phyloP scores from a whole-genome alignment of 2,113 vertebrate genomes.

The Cynocephalus volans region DNA sequence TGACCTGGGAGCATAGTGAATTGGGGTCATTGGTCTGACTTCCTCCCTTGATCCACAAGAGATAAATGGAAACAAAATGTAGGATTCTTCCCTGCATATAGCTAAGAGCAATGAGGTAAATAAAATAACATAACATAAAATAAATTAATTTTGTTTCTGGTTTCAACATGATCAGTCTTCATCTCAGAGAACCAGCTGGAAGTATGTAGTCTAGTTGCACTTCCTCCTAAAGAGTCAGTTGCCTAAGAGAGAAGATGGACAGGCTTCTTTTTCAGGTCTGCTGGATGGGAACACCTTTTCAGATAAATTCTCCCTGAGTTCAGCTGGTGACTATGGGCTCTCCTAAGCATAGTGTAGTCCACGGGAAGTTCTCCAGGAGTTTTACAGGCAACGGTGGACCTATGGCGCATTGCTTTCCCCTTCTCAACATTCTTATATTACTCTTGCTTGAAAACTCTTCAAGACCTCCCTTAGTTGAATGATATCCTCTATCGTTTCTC shows the following conservation, averaged over 20 bases:
- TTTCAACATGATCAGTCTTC: not conserved
- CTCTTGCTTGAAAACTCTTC: not conserved
- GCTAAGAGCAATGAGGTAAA: not conserved
- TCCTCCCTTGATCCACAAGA: not conserved
- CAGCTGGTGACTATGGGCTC: not conserved
- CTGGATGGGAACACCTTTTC: not conserved
- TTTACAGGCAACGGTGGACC: rapidly evolving
- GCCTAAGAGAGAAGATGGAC: not conserved
- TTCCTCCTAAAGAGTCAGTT: not conserved
- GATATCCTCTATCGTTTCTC: not conserved
- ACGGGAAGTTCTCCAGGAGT: not conserved
- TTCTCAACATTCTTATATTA: not conserved
- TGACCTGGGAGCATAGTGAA: not conserved
- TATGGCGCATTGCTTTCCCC: not conserved
- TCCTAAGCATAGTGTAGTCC: not conserved
- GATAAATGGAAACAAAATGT: not conserved
- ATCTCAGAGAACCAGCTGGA: not conserved
- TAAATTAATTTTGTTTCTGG: not conserved
- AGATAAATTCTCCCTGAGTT: not conserved
- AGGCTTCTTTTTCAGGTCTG: not conserved
- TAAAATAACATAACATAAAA: not conserved
- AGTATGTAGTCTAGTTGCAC: not conserved
- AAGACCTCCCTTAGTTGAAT: not conserved
- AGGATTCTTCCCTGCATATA: not conserved
- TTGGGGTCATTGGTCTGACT: not conserved